These are phyloP conservation scores for Coracias cyanogaster DNA, from an alignment of 2,797 vertebrate genomes.

Conservation along the genomic window DNA sequence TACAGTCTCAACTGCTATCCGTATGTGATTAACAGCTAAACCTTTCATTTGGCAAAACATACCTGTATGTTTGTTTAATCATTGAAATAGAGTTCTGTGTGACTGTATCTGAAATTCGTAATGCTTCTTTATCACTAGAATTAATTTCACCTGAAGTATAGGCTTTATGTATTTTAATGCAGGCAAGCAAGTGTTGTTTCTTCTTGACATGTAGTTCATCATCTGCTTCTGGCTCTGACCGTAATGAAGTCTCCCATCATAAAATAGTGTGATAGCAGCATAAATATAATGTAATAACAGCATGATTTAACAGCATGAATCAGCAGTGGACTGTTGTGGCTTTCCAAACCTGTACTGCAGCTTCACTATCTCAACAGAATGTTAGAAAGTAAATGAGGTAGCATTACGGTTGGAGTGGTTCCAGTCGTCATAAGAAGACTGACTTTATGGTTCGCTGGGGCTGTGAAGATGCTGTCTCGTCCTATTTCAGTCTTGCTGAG, in stretches of 20 bases:
- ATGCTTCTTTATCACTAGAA: neutral
- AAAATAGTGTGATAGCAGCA: constrained; percentile 18
- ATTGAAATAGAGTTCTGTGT: neutral
- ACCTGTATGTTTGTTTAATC: neutral
- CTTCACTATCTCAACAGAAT: constrained; percentile 45
- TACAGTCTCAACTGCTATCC: neutral
- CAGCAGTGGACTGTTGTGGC: constrained; percentile 36
- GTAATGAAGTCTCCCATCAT: constrained; percentile 29
- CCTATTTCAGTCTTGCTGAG: neutral
- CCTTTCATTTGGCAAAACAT: neutral
- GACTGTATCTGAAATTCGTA: neutral
- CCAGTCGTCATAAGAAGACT: constrained; percentile 24
- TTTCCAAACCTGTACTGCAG: constrained; percentile 38
- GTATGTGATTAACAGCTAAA: neutral
- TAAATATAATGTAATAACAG: constrained; percentile 46
- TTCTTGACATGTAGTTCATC: constrained; percentile 8
- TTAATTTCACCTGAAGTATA: neutral
- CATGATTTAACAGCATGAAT: constrained; percentile 58
- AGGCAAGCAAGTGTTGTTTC: neutral
- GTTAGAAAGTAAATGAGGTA: constrained; percentile 44
- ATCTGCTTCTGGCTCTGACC: constrained; percentile 33
- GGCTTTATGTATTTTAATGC: constrained; percentile 9
- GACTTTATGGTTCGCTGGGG: constrained; percentile 14
- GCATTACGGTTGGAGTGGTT: constrained; percentile 43
- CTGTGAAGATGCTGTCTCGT: constrained; percentile 14